Conservation (phyloP, 2,797 vertebrate genomes). For the Trematomus bernacchii region DNA sequence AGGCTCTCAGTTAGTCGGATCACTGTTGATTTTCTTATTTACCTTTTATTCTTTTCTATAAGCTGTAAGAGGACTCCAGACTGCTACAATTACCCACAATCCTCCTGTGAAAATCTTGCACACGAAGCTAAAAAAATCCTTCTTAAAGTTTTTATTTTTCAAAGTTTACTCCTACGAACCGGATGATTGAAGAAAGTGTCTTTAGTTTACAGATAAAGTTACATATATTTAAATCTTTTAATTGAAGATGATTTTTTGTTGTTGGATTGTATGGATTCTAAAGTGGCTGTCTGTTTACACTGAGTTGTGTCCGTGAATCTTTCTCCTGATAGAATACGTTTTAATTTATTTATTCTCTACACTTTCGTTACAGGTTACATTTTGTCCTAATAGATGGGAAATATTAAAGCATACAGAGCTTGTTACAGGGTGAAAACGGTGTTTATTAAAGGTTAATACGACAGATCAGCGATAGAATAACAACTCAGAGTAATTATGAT, state of each 20-base stretch:
- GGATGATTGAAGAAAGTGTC: constrained; percentile 11
- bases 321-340: neutral
- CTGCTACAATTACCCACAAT: neutral
- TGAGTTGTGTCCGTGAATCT: constrained; percentile 17
- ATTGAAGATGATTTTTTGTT: constrained; percentile 31
- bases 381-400: neutral
- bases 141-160: neutral
- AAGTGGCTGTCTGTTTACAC: constrained; percentile 17
- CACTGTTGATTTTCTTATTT: neutral
- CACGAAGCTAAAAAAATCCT: neutral
- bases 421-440: neutral
- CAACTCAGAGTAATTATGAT: neutral
- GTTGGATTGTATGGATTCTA: constrained; percentile 13
- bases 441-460: constrained; percentile 4
- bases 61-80: neutral
- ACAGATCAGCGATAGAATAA: neutral
- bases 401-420: neutral
- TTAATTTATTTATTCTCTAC: constrained; percentile 51
- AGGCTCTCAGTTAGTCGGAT: neutral
- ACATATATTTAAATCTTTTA: constrained; percentile 28
- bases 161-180: constrained; percentile 5
- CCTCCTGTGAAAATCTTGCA: neutral
- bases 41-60: neutral
- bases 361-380: neutral
- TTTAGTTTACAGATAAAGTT: constrained; percentile 26